These are phyloP conservation scores for Coryphaenoides rupestris DNA, from an alignment of 2,113 vertebrate genomes.

Conservation along the genomic window DNA sequence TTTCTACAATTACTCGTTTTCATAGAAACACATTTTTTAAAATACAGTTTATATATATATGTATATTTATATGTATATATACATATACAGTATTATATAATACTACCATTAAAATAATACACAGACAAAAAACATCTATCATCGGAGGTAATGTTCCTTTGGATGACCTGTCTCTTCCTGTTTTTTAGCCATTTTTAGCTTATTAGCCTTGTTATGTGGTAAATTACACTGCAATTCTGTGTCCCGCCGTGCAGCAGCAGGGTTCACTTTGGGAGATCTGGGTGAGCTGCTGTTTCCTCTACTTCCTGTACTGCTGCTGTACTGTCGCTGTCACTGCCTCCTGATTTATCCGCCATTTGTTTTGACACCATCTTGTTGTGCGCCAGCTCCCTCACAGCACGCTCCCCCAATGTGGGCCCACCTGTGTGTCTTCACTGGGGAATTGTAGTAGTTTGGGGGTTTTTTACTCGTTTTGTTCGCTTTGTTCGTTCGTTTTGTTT, in stretches of 20 bases:
- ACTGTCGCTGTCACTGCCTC: background rate
- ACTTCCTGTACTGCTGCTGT: slow-evolving; percentile 32
- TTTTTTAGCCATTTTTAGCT: background rate
- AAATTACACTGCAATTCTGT: slow-evolving; percentile 13
- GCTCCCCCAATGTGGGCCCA: background rate
- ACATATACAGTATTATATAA: too few relatives aligned
- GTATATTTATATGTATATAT: too few relatives aligned
- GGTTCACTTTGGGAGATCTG: slow-evolving; percentile 42
- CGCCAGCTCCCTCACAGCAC: background rate
- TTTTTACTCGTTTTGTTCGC: background rate
- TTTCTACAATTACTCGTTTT: too few relatives aligned
- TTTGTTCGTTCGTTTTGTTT: background rate
- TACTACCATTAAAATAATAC: too few relatives aligned
- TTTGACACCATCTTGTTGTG: background rate
- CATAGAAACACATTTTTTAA: too few relatives aligned
- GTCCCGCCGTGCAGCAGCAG: slow-evolving; percentile 25
- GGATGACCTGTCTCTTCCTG: background rate
- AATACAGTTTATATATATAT: too few relatives aligned
- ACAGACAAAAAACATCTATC: too few relatives aligned
- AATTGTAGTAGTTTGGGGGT: background rate
- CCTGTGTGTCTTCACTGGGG: too few relatives aligned
- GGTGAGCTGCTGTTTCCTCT: slow-evolving; percentile 67
- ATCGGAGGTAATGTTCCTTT: too few relatives aligned
- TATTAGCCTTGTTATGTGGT: background rate
- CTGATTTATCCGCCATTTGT: too few relatives aligned